These are phyloP conservation scores for Procambarus virginalis DNA, from an alignment of 1,140 invertebrate genomes.

Conservation along the genomic window DNA sequence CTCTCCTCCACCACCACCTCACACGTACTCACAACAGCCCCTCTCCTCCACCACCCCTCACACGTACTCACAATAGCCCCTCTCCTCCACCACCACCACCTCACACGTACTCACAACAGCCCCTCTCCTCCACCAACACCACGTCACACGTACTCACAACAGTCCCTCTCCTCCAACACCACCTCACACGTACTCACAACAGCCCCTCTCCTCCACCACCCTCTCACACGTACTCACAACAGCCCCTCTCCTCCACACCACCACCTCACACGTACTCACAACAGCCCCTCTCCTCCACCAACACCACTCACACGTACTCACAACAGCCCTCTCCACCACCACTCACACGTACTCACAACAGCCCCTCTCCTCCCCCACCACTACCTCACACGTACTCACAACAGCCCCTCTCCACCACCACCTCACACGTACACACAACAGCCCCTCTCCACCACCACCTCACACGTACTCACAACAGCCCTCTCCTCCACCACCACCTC, in stretches of 20 bases:
- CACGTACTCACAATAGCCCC: neutral
- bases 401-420: too few species aligned
- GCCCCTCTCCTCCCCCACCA: too few species aligned
- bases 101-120: neutral
- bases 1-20: neutral
- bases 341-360: neutral
- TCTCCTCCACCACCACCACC: neutral
- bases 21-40: neutral
- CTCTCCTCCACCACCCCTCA: neutral
- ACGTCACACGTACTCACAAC: neutral
- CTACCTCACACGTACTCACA: too few species aligned
- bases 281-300: too few species aligned
- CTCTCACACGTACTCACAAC: neutral
- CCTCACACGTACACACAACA: neutral
- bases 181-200: neutral
- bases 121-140: neutral
- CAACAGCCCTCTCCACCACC: neutral
- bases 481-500: neutral
- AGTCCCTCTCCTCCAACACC: neutral
- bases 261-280: neutral
- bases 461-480: neutral
- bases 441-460: neutral
- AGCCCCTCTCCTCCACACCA: neutral
- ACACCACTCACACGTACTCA: too few species aligned
- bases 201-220: neutral